phyloP scores from a whole-genome alignment of 1,140 invertebrate genomes.

The Brachionus calyciflorus region DNA sequence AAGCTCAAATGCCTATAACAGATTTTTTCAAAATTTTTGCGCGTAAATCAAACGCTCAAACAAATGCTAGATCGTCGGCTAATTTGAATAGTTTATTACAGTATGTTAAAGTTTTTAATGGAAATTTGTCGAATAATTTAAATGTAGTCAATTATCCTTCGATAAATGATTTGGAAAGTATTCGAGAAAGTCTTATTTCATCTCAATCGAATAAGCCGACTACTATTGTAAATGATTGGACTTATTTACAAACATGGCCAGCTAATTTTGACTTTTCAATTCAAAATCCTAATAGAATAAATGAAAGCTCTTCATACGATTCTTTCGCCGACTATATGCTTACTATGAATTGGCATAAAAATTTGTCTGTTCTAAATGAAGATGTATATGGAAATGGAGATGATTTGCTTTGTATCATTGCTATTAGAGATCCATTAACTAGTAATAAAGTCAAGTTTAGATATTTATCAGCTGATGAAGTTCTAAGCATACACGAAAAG shows the following conservation, averaged over 20 bases:
- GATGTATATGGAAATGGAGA: neutral
- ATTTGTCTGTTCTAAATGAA: neutral
- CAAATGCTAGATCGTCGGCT: neutral
- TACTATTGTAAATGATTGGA: slow-evolving; percentile 9
- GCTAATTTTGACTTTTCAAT: neutral
- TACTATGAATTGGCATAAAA: slow-evolving; percentile 27
- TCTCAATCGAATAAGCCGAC: slow-evolving; percentile 18
- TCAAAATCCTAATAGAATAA: neutral
- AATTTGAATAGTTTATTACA: neutral
- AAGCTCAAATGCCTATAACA: neutral
- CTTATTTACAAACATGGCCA: slow-evolving; percentile 4
- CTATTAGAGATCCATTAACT: slow-evolving; percentile 28
- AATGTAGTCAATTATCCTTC: neutral
- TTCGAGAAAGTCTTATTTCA: neutral
- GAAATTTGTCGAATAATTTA: slow-evolving; percentile 1
- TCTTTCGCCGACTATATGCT: slow-evolving; percentile 25
- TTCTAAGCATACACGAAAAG: slow-evolving; percentile 28
- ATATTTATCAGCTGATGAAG: slow-evolving; percentile 18
- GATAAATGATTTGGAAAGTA: slow-evolving; percentile 15
- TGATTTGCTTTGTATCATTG: slow-evolving; percentile 22
- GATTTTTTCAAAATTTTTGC: slow-evolving; percentile 29
- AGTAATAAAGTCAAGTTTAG: slow-evolving; percentile 40
- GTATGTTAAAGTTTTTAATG: slow-evolving; percentile 20
- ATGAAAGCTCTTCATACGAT: slow-evolving; percentile 5
- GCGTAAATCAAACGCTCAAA: slow-evolving; percentile 19